These are phyloP conservation scores for Rhagophthalmus giganteus DNA, from an alignment of 2,888 invertebrate genomes.

Conservation along the genomic window DNA sequence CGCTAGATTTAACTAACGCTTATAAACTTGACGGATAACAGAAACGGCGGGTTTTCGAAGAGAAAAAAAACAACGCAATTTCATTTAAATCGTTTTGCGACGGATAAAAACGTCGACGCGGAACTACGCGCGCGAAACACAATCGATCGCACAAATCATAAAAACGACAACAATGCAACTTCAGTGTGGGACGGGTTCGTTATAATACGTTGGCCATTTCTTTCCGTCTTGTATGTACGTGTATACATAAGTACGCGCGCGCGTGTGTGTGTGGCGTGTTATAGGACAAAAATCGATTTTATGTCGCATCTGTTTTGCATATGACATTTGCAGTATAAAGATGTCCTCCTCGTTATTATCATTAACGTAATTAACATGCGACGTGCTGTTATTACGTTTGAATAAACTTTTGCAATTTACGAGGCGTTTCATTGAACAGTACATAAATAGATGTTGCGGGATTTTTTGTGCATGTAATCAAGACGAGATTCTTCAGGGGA, in stretches of 20 bases:
- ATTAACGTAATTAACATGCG: conserved; percentile 7
- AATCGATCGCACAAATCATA: conserved; percentile 14
- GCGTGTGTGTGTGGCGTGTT: background rate
- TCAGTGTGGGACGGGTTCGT: background rate
- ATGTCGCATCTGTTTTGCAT: conserved; percentile 11
- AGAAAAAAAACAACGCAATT: background rate
- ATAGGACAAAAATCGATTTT: background rate
- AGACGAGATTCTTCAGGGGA: background rate
- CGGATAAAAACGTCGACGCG: conserved; percentile 15
- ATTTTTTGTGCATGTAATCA: background rate
- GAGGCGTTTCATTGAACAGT: conserved; percentile 5
- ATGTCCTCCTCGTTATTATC: conserved; percentile 9
- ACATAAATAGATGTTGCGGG: background rate
- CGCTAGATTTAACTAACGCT: conserved; percentile 24
- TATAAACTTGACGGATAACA: conserved; percentile 23
- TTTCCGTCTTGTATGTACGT: background rate
- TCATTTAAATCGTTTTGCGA: background rate
- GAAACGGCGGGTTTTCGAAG: conserved; percentile 10
- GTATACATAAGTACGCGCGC: background rate
- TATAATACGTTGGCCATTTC: background rate
- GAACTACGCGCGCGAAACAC: conserved; percentile 6
- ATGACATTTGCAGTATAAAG: conserved; percentile 8
- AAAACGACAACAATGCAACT: too few species aligned
- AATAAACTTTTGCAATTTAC: conserved; percentile 7
- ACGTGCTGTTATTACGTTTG: conserved; percentile 1